Base-by-base conservation (phyloP, 1,140 invertebrate species). In the Asobara japonica region DNA sequence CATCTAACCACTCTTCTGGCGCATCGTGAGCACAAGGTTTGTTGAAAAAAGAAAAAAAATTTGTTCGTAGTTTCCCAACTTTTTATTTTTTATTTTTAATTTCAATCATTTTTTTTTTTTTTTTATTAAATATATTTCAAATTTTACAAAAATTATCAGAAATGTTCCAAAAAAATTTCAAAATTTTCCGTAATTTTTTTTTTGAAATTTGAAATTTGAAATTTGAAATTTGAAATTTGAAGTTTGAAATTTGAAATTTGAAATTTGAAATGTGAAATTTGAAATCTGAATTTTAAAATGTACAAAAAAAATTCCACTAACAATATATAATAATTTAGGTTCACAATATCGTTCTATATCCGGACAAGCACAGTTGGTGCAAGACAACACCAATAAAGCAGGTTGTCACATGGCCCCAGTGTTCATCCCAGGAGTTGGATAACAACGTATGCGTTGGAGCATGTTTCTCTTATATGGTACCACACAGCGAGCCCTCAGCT, bases 361-460 rank as follows among this genome's bases (percentile, higher is more conserved):
- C 91, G 2, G 90, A 92, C 77, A 91, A 91, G 75, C 90, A 92
- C 76, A 92, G 91, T n/a, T 92, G 91, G 91, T 92, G 91, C 79
- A 90, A 91, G 77, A 91, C 90, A 5, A 91, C 90, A 13, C 88
- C 89, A 3, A 92, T 92, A 67, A 90, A 91, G 76, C 91, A 92
- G 81, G 89, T 92, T 4, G 89, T 92, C 20, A 88, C 90, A 13
- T 89, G 89, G 78, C 88, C 90, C 2, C 89, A 90, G 33, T 92
- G 90, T 75, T 88, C 89, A 27, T 88, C 90, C 0, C 86, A 90
- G 74, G 91, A 91, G 77, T 88, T 92, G 69, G 90, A 92, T 74
- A 93, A 93, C 81, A 91, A 91, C 75, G 91, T 92, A 2, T 92
- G 91, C 76, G 91, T 92, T 10, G 91, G 91, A 4, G 90, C 91